These are phyloP conservation scores for Virgularia gustaviana DNA, from an alignment of 92 coral and sea anemone species.

Conservation along the genomic window DNA sequence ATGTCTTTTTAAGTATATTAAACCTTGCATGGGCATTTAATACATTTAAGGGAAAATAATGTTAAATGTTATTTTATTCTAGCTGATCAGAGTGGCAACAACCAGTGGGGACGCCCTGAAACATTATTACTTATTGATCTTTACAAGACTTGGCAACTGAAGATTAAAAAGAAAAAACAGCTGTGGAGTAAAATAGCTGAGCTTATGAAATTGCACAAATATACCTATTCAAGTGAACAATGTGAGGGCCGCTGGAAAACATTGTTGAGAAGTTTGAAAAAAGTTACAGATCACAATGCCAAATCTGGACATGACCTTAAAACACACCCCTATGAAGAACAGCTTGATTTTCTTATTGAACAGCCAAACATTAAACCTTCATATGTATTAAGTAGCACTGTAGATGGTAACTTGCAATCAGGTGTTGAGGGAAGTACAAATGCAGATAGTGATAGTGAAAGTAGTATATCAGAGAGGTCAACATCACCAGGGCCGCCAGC, in stretches of 20 bases:
- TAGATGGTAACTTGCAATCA: too few species aligned
- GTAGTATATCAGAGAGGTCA: background rate
- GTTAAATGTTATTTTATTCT: background rate
- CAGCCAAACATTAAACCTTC: background rate
- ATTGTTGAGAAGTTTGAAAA: slow-evolving; percentile 1
- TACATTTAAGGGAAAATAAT: background rate
- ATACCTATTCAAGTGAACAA: background rate
- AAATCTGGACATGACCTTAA: background rate
- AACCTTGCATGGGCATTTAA: background rate
- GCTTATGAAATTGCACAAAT: background rate
- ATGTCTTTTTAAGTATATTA: background rate
- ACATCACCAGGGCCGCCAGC: background rate
- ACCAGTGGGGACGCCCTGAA: background rate
- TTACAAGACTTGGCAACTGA: background rate
- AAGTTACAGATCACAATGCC: slow-evolving; percentile 9
- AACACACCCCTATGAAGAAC: slow-evolving; percentile 14
- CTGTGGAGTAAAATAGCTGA: slow-evolving; percentile 13
- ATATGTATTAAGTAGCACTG: background rate
- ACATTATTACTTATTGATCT: slow-evolving; percentile 3
- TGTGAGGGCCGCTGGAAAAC: slow-evolving; percentile 24
- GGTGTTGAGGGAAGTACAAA: background rate
- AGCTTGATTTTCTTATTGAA: slow-evolving; percentile 5
- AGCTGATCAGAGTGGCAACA: background rate
- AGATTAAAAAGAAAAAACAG: background rate
- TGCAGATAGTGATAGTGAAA: slow-evolving; percentile 2